Conservation (phyloP, 2,797 vertebrate species). For the Otolemur crassicaudatus region DNA sequence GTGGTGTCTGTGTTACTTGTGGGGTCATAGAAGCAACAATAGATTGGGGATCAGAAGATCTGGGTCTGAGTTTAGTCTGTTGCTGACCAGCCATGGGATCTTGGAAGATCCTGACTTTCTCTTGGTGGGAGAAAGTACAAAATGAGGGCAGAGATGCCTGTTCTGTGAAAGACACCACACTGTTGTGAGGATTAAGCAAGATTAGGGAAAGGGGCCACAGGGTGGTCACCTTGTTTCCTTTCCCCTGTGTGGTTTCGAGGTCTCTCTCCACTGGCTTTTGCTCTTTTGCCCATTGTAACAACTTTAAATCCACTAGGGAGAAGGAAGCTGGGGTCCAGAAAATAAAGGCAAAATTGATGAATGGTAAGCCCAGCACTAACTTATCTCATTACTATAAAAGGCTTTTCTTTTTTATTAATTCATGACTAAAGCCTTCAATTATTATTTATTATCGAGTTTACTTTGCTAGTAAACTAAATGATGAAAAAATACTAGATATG, state of each 20-base stretch:
- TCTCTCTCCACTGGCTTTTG: background rate
- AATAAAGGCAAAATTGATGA: background rate
- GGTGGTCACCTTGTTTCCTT: background rate
- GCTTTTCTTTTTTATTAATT: background rate
- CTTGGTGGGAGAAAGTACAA: too few species aligned
- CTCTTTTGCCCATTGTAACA: background rate
- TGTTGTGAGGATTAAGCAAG: background rate
- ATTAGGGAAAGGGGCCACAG: background rate
- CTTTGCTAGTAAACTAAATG: background rate
- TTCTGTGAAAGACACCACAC: background rate
- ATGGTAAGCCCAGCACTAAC: background rate
- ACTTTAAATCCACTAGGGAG: background rate
- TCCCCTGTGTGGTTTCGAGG: background rate
- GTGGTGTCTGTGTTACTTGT: background rate
- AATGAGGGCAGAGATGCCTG: background rate
- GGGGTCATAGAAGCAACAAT: rapidly evolving
- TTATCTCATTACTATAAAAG: background rate
- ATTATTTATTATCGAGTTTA: background rate
- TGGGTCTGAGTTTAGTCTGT: background rate
- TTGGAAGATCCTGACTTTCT: background rate
- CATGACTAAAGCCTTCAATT: background rate
- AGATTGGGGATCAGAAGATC: background rate
- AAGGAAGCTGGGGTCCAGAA: background rate
- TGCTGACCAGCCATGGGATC: background rate
- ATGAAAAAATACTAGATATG: background rate